These are phyloP conservation scores for Macroramphosus scolopax DNA, from an alignment of 2,797 vertebrate genomes.

Conservation along the genomic window DNA sequence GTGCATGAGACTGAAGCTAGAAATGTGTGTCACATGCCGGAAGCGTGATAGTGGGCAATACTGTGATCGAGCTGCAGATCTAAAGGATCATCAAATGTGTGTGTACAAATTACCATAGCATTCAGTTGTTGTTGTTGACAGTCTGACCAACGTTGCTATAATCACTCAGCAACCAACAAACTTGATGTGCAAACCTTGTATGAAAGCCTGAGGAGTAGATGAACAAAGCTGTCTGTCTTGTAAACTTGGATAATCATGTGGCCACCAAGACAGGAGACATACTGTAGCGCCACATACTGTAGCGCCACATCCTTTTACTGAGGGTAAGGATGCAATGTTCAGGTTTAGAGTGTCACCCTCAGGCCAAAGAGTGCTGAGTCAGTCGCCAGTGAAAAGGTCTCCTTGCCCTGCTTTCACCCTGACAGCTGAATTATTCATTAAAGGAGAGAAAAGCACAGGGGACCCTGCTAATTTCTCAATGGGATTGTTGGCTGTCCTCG, in stretches of 20 bases:
- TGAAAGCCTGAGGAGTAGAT: too few relatives aligned
- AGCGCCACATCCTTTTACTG: too few relatives aligned
- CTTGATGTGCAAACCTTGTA: too few relatives aligned
- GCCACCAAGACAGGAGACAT: slow-evolving; percentile 18
- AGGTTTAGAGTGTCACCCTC: slow-evolving; percentile 68
- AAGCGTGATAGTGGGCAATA: too few relatives aligned
- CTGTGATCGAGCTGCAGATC: too few relatives aligned
- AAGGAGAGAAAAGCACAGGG: slow-evolving; percentile 62
- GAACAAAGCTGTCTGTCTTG: slow-evolving; percentile 10
- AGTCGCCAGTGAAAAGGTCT: slow-evolving; percentile 71
- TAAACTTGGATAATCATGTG: slow-evolving; percentile 16
- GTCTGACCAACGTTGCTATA: too few relatives aligned
- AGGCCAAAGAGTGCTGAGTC: slow-evolving; percentile 72
- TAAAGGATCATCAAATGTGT: too few relatives aligned
- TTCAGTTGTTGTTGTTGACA: too few relatives aligned
- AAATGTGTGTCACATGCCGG: too few relatives aligned
- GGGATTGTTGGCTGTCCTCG: slow-evolving; percentile 76
- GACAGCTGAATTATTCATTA: slow-evolving; percentile 77
- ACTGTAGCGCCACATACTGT: slow-evolving; percentile 32
- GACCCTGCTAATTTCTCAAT: slow-evolving; percentile 77
- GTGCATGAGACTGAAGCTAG: too few relatives aligned
- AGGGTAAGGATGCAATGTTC: slow-evolving; percentile 48
- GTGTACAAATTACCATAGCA: too few relatives aligned
- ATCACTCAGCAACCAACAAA: too few relatives aligned
- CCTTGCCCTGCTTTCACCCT: slow-evolving; percentile 66